Evolutionary conservation across 1,140 invertebrate genomes (phyloP), one percentile per base, ranked within the genome.

Genomic region (Drosophila triauraria): DNA sequence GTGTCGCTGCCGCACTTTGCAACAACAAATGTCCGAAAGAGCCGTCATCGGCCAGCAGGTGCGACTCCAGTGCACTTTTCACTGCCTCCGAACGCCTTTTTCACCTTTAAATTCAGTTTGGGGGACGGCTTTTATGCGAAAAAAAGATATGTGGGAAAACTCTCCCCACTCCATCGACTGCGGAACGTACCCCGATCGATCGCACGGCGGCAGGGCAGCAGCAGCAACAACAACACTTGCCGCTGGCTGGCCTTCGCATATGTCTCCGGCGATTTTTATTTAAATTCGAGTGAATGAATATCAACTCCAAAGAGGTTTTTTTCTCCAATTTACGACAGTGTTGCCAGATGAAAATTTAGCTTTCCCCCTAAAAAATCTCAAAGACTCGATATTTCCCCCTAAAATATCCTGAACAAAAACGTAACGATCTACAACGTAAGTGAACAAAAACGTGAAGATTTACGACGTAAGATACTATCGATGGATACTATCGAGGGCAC

Each of bases 171-270:
- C 69, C 70, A 44, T 62, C 51, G 10, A 20, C 15, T 17, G 17
- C 27, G 15, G 12, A 63, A 87, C 84, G 68, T 83, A 87, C 83
- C 83, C 83, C 83, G 85, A 88, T 88, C 80, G 72, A 80, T 80
- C 84, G 64, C 72, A 80, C 80, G 65, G 75, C 85, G 80, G 68
- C 85, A 76, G 70, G 75, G 85, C 85, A 90, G 71, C 81, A 79
- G 81, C 85, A 90, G 67, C 85, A 90, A 85, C 84, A 88, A 88
- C 84, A 84, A 75, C 58, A 84, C 67, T 84, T 72, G 75, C 77
- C 67, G 84, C 77, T 80, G 62, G 75, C 80, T 50, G 51, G 72
- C 85, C 82, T 88, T 88, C 70, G 80, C 84, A 88, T 88, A 87
- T 56, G 75, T 61, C 15, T 70, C 32, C 62, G 62, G 32, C 40